Evolutionary conservation across 1,140 invertebrate genomes (phyloP).

Genomic region (Sarcophaga bullata): DNA sequence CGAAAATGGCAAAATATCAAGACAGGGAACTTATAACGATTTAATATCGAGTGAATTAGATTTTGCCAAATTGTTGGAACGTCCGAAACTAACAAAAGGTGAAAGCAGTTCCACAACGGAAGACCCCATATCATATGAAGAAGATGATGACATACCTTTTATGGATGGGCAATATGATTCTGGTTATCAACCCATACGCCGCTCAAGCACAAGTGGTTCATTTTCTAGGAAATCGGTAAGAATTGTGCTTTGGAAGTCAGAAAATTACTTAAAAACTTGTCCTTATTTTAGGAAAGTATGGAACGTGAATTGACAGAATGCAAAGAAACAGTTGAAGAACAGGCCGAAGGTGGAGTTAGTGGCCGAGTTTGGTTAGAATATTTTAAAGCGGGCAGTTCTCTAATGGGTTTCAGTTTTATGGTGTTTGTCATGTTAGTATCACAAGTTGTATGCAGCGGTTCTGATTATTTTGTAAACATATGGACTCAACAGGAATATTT

Average conservation of each 20-base stretch:
- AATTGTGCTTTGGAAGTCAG: background rate
- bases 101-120: conserved; percentile 44
- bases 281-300: conserved; percentile 20
- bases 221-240: conserved; percentile 54
- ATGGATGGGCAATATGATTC: conserved; percentile 57
- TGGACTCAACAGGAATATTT: conserved; percentile 73
- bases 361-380: conserved; percentile 73
- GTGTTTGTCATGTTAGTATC: conserved; percentile 72
- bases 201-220: conserved; percentile 51
- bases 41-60: conserved; percentile 68
- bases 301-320: conserved; percentile 64
- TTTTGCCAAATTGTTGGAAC: conserved; percentile 69
- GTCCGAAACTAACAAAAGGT: conserved; percentile 52
- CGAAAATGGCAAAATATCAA: conserved; percentile 73
- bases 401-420: conserved; percentile 70
- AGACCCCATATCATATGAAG: conserved; percentile 67
- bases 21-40: conserved; percentile 70
- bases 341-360: conserved; percentile 70
- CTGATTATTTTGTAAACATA: conserved; percentile 83
- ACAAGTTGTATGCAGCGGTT: conserved; percentile 75
- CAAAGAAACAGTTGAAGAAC: conserved; percentile 66
- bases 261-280: background rate
- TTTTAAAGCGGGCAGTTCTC: conserved; percentile 74
- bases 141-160: conserved; percentile 65
- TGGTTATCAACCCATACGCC: conserved; percentile 57